Base-by-base conservation (phyloP, 2,888 invertebrate species). In the Acanthosoma haemorrhoidale region DNA sequence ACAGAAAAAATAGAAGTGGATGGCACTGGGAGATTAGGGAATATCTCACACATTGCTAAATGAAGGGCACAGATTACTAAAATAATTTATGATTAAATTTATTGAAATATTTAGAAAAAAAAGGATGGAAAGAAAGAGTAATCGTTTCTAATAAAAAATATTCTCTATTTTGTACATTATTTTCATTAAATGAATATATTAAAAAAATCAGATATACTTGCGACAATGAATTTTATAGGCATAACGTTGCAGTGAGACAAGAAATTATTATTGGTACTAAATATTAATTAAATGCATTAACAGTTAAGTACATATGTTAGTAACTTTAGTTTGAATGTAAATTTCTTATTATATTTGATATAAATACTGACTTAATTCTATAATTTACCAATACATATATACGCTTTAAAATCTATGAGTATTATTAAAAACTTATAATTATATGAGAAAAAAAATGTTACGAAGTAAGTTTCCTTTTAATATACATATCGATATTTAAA, bases 241-340 rank as follows among this genome's bases (percentile, higher is more conserved):
- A 29, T 51, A 25, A 51, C n/a, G 25, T 51, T n/a, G n/a, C n/a
- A 5, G 25, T 51, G 21, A 25, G 18, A 51, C n/a, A 51, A 25
- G 51, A 25, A 51, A 51, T 51, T 21, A n/a, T n/a, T n/a, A 51
- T 25, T 25, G 51, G 64, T 38, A 41, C 41, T 41, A 41, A 18
- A 38, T n/a, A 64, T 39, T 64, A 64, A 64, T 64, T 73, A 73
- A 73, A 73, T 73, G 73, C 73, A 73, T 63, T 51, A 68, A 59
- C 58, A 66, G 57, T 70, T 73, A 73, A 73, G 73, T 73, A 73
- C 73, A 73, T 70, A 73, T 70, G 73, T 73, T 73, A 73, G 73
- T 73, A 73, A 73, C 73, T 73, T 73, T 73, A 73, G 71, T 73
- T 73, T 63, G 61, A 41, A 60, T 63, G 31, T 61, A 39, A 61